Evolutionary conservation across 2,888 invertebrate genomes (phyloP), one percentile per base, ranked within the genome.

Genomic region (Eupithecia tripunctaria): DNA sequence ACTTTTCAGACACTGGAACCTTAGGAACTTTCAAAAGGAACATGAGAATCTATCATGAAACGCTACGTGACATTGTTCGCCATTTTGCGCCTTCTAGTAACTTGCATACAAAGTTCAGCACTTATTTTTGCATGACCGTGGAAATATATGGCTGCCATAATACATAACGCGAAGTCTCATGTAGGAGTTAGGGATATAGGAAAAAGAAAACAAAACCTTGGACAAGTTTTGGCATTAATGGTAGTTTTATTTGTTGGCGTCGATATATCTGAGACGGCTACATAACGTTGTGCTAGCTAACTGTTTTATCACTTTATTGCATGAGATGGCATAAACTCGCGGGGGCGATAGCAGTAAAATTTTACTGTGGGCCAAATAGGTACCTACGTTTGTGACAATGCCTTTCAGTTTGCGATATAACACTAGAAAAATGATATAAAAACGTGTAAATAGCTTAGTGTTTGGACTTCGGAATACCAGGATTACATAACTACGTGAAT

Each of bases 241-340:
- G 86, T 82, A 86, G 87, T 93, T 93, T 94, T 93, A 93, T 93
- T 91, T 90, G 90, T 91, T 91, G 86, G 83, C 87, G 83, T 88
- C 91, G 86, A 93, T 93, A 91, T 91, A 92, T 91, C 88, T 86
- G 84, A 87, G 86, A 84, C 87, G 88, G 88, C 89, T 89, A 84
- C 85, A 88, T 87, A 86, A 86, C 87, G 88, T 88, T 43, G 43
- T 43, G 88, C 87, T 85, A 87, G 89, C 92, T 93, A 93, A 94
- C 92, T 93, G 91, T 91, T 94, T 94, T 94, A 94, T 93, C 92
- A 92, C 91, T 94, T 93, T 93, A 94, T 94, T 89, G 92, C 92
- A 91, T 90, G 93, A 89, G 87, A 91, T 91, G 87, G 86, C 89
- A 91, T 93, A 92, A 92, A 93, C 87, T 92, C 86, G 86, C 83